Percentiles rank a stretch among this genome's conserved stretches.
Evolutionary conservation across 2,888 invertebrate species (phyloP).

Genomic region (Drosophila subquinaria): DNA sequence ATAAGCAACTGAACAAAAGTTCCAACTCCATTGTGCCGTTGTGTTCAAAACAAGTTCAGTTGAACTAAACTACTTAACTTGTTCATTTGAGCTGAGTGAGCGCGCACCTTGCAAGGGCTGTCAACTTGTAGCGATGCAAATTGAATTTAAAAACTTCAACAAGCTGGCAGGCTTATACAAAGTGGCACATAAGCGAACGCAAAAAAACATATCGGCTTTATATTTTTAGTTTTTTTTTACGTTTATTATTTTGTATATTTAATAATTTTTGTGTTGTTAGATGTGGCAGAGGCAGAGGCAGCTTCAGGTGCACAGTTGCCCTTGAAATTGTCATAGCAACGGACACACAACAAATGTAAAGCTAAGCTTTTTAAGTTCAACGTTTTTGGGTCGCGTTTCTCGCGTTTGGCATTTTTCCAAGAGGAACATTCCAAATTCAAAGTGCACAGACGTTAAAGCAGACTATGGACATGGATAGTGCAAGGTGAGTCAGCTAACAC

Average conservation of each 20-base stretch:
- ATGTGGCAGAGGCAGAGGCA: background rate
- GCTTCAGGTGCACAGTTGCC: slow-evolving; percentile 13
- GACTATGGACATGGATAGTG: slow-evolving; percentile 39
- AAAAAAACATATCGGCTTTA: slow-evolving; percentile 11
- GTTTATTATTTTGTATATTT: slow-evolving; percentile 2
- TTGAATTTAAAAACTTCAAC: slow-evolving; percentile 39
- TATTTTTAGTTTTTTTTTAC: slow-evolving; percentile 11
- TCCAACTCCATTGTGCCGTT: background rate
- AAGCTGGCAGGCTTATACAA: slow-evolving; percentile 29
- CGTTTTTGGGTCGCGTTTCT: slow-evolving; percentile 17
- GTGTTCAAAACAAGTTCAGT: slow-evolving; percentile 1
- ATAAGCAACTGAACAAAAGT: no score
- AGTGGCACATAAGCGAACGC: slow-evolving; percentile 16
- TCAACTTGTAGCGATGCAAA: slow-evolving; percentile 37
- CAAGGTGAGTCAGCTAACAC: slow-evolving; percentile 18
- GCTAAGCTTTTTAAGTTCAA: slow-evolving; percentile 17
- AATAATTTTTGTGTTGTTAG: slow-evolving; percentile 8
- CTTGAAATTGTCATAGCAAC: slow-evolving; percentile 53
- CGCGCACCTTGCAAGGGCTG: slow-evolving; percentile 39
- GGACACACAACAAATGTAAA: slow-evolving; percentile 47
- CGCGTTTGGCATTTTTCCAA: background rate
- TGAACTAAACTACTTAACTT: background rate
- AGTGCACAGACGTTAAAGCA: slow-evolving; percentile 15
- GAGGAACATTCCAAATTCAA: slow-evolving; percentile 31
- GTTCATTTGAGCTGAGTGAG: slow-evolving; percentile 1